phyloP scores from a whole-genome alignment of 2,113 vertebrate genomes.

The Apteryx owenii region DNA sequence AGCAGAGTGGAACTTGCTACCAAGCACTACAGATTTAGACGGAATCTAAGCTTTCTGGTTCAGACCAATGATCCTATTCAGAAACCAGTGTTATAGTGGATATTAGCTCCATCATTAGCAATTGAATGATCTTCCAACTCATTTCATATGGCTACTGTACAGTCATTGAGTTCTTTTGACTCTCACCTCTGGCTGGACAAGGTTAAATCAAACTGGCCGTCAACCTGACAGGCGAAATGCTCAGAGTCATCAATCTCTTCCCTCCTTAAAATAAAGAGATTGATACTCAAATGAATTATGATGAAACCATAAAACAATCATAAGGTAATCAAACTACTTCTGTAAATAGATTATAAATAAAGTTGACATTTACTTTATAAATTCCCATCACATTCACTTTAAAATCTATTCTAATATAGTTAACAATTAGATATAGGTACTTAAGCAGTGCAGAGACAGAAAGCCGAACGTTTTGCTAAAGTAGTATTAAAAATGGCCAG shows the following conservation, averaged over 20 bases:
- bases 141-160: neutral
- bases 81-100: neutral
- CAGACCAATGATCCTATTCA: neutral
- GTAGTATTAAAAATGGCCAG: neutral
- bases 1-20: neutral
- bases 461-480: neutral
- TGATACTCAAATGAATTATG: neutral
- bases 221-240: constrained; percentile 60
- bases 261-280: constrained; percentile 53
- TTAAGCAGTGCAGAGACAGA: neutral
- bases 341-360: neutral
- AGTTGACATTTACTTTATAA: neutral
- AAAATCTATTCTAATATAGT: neutral
- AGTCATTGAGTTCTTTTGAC: neutral
- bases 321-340: neutral
- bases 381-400: neutral
- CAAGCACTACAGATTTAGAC: neutral
- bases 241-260: constrained; percentile 59
- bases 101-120: neutral
- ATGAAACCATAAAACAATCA: neutral
- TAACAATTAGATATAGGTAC: neutral
- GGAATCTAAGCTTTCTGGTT: neutral
- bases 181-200: constrained; percentile 54
- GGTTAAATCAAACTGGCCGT: constrained; percentile 62
- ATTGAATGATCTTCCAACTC: neutral